Conservation (phyloP, 2,797 vertebrate genomes). For the Chloroceryle inda region DNA sequence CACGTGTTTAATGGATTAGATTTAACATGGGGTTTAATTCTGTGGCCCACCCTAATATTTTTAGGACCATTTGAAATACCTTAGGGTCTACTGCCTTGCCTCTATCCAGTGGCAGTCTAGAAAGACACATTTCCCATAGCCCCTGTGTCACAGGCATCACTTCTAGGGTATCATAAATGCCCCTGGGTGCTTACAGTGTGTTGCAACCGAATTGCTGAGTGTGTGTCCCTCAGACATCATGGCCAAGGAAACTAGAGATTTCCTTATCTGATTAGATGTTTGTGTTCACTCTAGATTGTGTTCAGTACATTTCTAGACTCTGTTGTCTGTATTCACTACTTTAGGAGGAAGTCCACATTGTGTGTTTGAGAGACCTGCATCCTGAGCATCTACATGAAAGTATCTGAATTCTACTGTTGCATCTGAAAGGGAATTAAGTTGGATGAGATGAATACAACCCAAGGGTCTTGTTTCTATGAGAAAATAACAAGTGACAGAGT, state of each 20-base stretch:
- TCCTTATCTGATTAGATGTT: background rate
- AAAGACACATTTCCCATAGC: background rate
- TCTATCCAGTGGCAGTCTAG: background rate
- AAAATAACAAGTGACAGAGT: background rate
- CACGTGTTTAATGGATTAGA: background rate
- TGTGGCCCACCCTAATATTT: background rate
- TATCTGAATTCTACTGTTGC: background rate
- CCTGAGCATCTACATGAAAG: background rate
- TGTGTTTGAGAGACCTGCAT: fast-evolving
- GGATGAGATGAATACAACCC: background rate
- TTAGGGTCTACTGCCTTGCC: background rate
- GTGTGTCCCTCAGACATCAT: background rate
- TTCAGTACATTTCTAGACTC: background rate
- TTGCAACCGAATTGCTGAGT: background rate
- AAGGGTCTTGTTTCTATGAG: background rate
- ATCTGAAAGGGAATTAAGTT: background rate
- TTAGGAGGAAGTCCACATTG: background rate
- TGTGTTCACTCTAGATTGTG: fast-evolving
- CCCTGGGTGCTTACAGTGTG: background rate
- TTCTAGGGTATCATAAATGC: background rate
- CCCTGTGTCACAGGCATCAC: background rate
- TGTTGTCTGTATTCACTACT: background rate
- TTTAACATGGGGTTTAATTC: background rate
- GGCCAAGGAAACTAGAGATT: background rate
- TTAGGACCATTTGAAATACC: background rate